Conservation (phyloP, 1,140 invertebrate genomes). For the Lepidurus packardi region DNA sequence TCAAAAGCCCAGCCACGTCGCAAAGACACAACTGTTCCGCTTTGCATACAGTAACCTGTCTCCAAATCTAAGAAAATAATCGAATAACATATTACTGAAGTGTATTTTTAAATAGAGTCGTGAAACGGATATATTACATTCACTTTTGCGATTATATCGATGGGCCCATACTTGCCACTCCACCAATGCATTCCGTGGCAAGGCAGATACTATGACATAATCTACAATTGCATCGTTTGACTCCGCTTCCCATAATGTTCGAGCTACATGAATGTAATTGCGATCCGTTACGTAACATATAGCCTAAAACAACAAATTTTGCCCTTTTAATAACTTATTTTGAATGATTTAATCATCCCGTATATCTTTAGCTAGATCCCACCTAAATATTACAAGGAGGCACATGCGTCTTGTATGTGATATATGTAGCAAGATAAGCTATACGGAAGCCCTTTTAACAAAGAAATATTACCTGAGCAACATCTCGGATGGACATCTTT, state of each 20-base stretch:
- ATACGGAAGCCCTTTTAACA: background rate
- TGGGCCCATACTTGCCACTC: constrained; percentile 91
- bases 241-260: constrained; percentile 69
- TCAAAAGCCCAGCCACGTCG: constrained; percentile 5
- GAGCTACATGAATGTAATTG: constrained; percentile 61
- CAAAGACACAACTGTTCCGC: background rate
- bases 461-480: constrained; percentile 37
- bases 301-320: constrained; percentile 49
- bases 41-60: background rate
- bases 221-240: constrained; percentile 80
- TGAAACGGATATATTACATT: constrained; percentile 53
- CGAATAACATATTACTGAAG: background rate
- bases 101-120: background rate
- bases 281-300: constrained; percentile 72
- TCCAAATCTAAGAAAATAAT: background rate
- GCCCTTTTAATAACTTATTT: constrained; percentile 23
- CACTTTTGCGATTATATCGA: constrained; percentile 74
- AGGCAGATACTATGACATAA: constrained; percentile 70
- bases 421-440: too few relatives aligned
- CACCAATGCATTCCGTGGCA: constrained; percentile 72
- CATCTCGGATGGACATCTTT: constrained; percentile 63
- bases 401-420: too few relatives aligned
- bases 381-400: too few relatives aligned
- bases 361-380: too few relatives aligned
- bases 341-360: background rate